phyloP scores from a whole-genome alignment of 1,140 invertebrate genomes.

The Parasteatoda tepidariorum region DNA sequence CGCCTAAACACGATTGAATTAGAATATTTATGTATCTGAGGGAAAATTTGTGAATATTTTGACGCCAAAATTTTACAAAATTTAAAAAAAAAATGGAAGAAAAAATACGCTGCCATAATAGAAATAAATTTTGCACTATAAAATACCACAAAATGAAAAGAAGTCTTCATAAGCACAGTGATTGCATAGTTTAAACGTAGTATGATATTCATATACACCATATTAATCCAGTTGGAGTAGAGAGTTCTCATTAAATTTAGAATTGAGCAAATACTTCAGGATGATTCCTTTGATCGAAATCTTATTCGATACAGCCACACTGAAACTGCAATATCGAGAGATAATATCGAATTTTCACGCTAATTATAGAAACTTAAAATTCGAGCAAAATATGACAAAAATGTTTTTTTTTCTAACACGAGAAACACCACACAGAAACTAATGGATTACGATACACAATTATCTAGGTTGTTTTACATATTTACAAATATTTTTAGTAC shows the following conservation, averaged over 20 bases:
- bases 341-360: slow-evolving; percentile 12
- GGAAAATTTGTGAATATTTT: no score
- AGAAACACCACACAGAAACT: not conserved
- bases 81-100: no score
- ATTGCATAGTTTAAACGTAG: slow-evolving; percentile 21
- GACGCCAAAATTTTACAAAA: no score
- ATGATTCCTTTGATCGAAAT: slow-evolving; percentile 47
- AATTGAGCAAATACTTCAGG: slow-evolving; percentile 59
- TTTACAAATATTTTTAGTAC: not conserved
- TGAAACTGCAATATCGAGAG: slow-evolving; percentile 34
- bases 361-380: slow-evolving; percentile 11
- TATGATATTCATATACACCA: not conserved
- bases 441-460: not conserved
- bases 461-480: not conserved
- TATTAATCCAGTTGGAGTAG: not conserved
- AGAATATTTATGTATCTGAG: no score
- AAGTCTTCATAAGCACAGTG: slow-evolving; percentile 17
- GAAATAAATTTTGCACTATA: not conserved
- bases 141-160: not conserved
- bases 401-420: not conserved
- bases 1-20: no score
- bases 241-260: slow-evolving; percentile 12
- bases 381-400: not conserved
- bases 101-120: not conserved
- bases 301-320: slow-evolving; percentile 10